phyloP scores from a whole-genome alignment of 2,888 invertebrate genomes.

The Ormyrus nitidulus region DNA sequence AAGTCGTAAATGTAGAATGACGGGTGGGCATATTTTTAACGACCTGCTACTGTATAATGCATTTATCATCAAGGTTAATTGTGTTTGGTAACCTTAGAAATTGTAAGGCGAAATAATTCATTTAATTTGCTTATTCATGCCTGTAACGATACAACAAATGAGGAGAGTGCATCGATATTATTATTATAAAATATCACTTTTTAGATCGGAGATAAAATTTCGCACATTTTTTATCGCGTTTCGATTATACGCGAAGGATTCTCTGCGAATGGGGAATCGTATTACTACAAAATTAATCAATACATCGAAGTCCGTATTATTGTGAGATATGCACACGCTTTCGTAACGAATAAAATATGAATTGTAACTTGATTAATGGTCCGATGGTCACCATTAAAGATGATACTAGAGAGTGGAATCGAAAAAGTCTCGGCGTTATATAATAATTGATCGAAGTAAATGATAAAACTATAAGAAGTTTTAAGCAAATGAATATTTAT shows the following conservation, averaged over 20 bases:
- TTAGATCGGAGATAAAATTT: too few species aligned
- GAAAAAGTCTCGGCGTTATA: conserved; percentile 17
- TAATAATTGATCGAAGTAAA: conserved; percentile 21
- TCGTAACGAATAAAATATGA: conserved; percentile 16
- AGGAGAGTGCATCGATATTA: too few species aligned
- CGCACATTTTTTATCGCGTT: background rate
- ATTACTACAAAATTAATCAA: conserved; percentile 18
- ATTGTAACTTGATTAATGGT: conserved; percentile 21
- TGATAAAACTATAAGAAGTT: conserved; percentile 10
- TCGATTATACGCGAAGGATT: background rate
- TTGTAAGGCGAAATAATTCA: too few species aligned
- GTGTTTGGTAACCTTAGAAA: too few species aligned
- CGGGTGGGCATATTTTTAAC: too few species aligned
- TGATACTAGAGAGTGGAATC: conserved; percentile 1
- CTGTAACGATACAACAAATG: too few species aligned
- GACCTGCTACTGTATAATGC: too few species aligned
- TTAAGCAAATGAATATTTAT: conserved; percentile 27
- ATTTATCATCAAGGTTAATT: too few species aligned
- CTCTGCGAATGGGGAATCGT: conserved; percentile 15
- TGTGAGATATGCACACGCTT: conserved; percentile 2
- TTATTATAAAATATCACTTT: too few species aligned
- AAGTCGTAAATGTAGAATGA: too few species aligned
- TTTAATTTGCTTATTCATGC: too few species aligned
- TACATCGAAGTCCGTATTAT: conserved; percentile 20
- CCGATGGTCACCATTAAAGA: conserved; percentile 13